phyloP scores from a whole-genome alignment of 2,113 vertebrate genomes.

The Myotis davidii region DNA sequence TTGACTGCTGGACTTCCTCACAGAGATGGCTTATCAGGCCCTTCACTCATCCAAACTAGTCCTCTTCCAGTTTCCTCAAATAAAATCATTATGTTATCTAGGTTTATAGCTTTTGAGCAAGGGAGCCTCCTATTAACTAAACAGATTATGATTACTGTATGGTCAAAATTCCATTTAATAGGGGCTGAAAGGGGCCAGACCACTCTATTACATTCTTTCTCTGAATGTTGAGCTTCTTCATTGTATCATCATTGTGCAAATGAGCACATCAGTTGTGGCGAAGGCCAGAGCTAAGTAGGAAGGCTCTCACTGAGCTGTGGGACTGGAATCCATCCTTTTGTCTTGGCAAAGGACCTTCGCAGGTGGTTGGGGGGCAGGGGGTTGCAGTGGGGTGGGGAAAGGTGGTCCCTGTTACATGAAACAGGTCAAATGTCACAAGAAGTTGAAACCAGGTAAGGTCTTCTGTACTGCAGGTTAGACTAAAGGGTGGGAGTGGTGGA shows the following conservation, averaged over 20 bases:
- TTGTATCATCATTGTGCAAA: too few relatives aligned
- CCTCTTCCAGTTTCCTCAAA: background rate
- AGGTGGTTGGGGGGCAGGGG: background rate
- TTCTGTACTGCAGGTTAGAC: background rate
- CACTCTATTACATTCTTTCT: too few relatives aligned
- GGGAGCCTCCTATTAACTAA: background rate
- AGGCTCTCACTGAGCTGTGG: background rate
- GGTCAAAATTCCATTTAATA: background rate
- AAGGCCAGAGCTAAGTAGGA: background rate
- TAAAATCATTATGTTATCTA: background rate
- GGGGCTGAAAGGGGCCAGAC: too few relatives aligned
- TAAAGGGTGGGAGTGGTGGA: too few relatives aligned
- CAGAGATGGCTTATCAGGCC: background rate
- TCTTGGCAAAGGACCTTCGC: background rate
- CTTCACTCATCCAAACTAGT: constrained; percentile 27
- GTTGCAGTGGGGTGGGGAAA: background rate
- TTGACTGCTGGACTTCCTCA: background rate
- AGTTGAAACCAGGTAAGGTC: background rate
- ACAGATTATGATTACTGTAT: background rate
- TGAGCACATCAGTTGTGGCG: background rate
- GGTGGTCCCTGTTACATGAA: background rate
- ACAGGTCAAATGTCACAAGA: constrained; percentile 24
- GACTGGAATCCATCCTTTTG: background rate
- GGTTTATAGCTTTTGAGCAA: background rate
- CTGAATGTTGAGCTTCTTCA: too few relatives aligned